Evolutionary conservation across 2,888 invertebrate species (phyloP).

Genomic region (Criorhina ranunculi): DNA sequence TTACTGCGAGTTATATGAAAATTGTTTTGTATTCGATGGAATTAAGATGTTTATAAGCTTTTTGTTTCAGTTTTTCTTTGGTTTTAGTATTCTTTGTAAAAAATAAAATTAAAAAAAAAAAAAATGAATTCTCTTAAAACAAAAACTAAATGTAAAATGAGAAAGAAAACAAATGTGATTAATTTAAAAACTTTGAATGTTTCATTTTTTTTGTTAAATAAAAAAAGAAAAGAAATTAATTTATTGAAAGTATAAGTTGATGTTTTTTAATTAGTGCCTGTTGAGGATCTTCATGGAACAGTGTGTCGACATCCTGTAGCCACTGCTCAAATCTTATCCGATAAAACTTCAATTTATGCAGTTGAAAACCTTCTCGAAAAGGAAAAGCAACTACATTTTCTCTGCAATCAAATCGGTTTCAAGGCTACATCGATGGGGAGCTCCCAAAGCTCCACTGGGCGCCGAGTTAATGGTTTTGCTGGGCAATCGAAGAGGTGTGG

Average conservation of each 20-base stretch:
- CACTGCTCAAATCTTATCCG: not conserved
- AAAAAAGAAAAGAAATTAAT: slow-evolving; percentile 52
- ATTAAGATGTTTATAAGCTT: slow-evolving; percentile 5
- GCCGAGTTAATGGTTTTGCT: no score
- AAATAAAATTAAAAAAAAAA: slow-evolving; percentile 13
- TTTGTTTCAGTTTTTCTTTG: slow-evolving; percentile 3
- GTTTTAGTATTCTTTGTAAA: slow-evolving; percentile 24
- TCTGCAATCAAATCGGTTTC: no score
- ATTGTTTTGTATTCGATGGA: slow-evolving; percentile 29
- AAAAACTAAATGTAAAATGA: slow-evolving; percentile 51
- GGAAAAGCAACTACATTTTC: no score
- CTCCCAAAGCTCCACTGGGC: no score
- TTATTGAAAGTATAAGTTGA: slow-evolving; percentile 53
- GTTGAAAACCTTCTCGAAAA: no score
- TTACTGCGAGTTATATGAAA: not conserved
- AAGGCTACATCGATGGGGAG: no score
- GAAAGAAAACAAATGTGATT: slow-evolving; percentile 68
- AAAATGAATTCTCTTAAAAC: slow-evolving; percentile 29
- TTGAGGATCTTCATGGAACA: no score
- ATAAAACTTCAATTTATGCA: no score
- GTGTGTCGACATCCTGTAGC: no score
- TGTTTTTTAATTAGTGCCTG: slow-evolving; percentile 4
- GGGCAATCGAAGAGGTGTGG: no score
- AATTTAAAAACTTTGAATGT: slow-evolving; percentile 70
- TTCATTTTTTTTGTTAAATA: slow-evolving; percentile 72